Percentiles rank a stretch among this genome's conserved stretches.
Conservation (phyloP, 2,113 vertebrate genomes). For the Actenoides hombroni region DNA sequence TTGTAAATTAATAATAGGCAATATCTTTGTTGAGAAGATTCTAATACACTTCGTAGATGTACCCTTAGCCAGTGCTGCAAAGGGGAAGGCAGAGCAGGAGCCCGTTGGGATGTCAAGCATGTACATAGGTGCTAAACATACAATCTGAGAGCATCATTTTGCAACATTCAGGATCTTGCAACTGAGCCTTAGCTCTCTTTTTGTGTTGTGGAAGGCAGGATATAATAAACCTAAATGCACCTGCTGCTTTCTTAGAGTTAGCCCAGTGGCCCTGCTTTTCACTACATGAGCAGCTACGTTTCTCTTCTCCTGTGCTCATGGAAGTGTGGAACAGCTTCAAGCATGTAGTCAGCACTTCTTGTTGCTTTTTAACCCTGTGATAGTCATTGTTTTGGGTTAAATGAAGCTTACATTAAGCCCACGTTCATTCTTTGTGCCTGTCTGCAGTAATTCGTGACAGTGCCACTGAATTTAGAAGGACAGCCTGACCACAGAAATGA, state of each 20-base stretch:
- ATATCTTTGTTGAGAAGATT: not conserved
- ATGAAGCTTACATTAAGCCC: not conserved
- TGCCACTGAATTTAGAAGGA: not conserved
- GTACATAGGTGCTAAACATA: not conserved
- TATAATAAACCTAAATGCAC: not conserved
- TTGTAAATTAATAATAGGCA: not conserved
- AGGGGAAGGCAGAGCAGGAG: not conserved
- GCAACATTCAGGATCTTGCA: not conserved
- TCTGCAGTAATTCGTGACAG: not conserved
- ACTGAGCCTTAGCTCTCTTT: not conserved
- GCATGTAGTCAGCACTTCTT: not conserved
- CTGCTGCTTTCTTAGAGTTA: not conserved
- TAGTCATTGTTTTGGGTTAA: not conserved
- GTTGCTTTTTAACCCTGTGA: not conserved
- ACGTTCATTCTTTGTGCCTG: not conserved
- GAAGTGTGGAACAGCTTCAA: not conserved
- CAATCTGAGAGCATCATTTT: not conserved
- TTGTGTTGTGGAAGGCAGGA: not conserved
- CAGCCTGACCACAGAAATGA: not conserved
- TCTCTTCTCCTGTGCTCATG: not conserved
- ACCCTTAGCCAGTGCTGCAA: not conserved
- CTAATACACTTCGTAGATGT: not conserved
- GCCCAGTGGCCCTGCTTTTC: not conserved
- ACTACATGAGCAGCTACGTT: not conserved
- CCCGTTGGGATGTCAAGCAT: not conserved